These are phyloP conservation scores for Cynaeus angustus DNA, from an alignment of 2,888 invertebrate species.

Conservation along the genomic window DNA sequence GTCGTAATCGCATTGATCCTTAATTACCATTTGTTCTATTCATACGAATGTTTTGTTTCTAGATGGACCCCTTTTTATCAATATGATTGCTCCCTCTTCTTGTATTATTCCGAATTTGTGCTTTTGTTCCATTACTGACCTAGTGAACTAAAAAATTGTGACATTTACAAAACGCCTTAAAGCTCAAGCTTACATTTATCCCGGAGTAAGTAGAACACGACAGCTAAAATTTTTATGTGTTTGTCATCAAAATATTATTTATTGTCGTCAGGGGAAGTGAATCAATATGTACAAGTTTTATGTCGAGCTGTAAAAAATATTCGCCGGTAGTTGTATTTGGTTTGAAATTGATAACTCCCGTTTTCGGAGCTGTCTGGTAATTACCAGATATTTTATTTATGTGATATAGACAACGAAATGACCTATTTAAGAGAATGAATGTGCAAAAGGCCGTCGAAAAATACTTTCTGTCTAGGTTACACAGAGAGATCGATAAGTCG, in stretches of 20 bases:
- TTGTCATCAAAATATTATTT: constrained; percentile 48
- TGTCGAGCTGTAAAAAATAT: constrained; percentile 20
- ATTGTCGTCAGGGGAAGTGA: constrained; percentile 32
- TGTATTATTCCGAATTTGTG: constrained; percentile 35
- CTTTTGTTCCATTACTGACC: constrained; percentile 42
- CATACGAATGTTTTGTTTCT: constrained; percentile 53
- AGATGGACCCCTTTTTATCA: constrained; percentile 44
- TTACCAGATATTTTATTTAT: neutral
- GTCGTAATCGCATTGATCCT: constrained; percentile 56
- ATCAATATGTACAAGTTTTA: constrained; percentile 39
- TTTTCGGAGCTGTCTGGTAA: neutral
- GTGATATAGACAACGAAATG: too few species aligned
- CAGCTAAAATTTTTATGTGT: constrained; percentile 48
- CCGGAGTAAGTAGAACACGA: constrained; percentile 43
- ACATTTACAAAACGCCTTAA: constrained; percentile 47
- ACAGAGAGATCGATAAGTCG: constrained; percentile 42
- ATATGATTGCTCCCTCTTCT: constrained; percentile 30
- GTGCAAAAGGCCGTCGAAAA: too few species aligned
- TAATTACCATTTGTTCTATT: constrained; percentile 59
- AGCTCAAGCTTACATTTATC: constrained; percentile 39
- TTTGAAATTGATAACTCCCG: constrained; percentile 7
- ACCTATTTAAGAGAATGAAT: too few species aligned
- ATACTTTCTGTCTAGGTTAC: constrained; percentile 6
- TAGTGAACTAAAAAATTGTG: constrained; percentile 46
- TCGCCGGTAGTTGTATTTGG: constrained; percentile 18